Evolutionary conservation across 2,113 vertebrate genomes (phyloP), one percentile per base, ranked within the genome.

Genomic region (Larimichthys crocea): DNA sequence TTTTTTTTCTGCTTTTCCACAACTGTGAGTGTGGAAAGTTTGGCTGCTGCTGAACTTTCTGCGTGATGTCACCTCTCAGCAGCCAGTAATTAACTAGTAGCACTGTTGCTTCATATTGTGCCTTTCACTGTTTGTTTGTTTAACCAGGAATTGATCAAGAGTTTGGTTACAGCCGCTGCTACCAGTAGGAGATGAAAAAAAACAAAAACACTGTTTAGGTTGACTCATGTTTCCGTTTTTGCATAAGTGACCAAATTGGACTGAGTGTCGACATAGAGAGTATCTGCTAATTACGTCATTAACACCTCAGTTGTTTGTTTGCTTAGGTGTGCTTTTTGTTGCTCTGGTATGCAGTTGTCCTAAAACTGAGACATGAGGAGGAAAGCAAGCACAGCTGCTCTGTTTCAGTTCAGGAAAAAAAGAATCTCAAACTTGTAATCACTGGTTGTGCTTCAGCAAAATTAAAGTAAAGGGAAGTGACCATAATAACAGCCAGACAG

Each of bases 401-500:
- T 59, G 17, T 74, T 76, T 70, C 66, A 48, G 10, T 19, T 6
- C 1, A 53, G n/a, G 31, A 6, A 6, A 35, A 31, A 35, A 68
- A 62, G 31, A 19, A 55, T 52, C 66, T 60, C 55, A 44, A 69
- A 61, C 8, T 3, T 71, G 31, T 60, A 86, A 85, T 85, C 53
- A 35, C 17, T 12, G 63, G 59, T 84, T 86, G 48, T 74, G 60
- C 69, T 73, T 57, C 69, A 79, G 62, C 40, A 79, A 68, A 53
- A 31, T 79, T 70, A 77, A 76, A 31, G 42, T 68, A 40, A 79
- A 49, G 48, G 49, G 29, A 65, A 86, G 26, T 56, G 74, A 74
- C 42, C 40, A 74, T 63, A 76, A 52, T 48, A 76, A 52, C 22
- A 67, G 26, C 49, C 60, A 76, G 68, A 83, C 87, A 91, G 86